Evolutionary conservation across 2,113 vertebrate genomes (phyloP), one percentile per base, ranked within the genome.

Genomic region (Heteronetta atricapilla): DNA sequence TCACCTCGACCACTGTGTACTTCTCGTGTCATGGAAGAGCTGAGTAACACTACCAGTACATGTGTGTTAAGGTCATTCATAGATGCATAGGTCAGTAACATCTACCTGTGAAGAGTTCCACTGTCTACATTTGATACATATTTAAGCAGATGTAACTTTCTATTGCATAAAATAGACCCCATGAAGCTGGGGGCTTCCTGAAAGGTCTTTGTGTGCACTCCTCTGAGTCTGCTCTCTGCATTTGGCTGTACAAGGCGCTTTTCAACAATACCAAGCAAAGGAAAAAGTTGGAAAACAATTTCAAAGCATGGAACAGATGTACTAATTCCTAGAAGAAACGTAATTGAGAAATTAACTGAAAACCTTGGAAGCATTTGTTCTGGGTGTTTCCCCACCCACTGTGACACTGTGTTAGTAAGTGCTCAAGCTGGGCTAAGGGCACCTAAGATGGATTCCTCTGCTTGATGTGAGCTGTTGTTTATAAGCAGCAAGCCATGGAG

Each of bases 231-330:
- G 26, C 60, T 60, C 3, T 59, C 34, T 59, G 29, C 6, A 3
- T 29, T 88, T 88, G 70, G 87, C 67, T 88, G 53, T 79, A 7
- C 82, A 55, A 29, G 60, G 58, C 33, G 23, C 22, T 89, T 91
- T 88, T 80, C 52, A 84, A 84, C 94, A 93, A 75, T 48, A 79
- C 44, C 66, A 84, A 86, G 40, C 52, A 80, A 85, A 94, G 76
- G 60, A 89, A 77, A 50, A 76, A 20, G 82, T 28, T 50, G 67
- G 87, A 88, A 85, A 80, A 81, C 33, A 77, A 50, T 74, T 82
- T 86, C 42, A 55, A 48, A 63, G 46, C 38, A 53, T 56, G 60
- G 63, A 91, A 86, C 80, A 91, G 44, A 77, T 6, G 0, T 80
- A 52, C 82, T 4, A 31, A 59, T 93, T 94, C 85, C 93, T 83